Conservation (phyloP, 1,140 invertebrate genomes). For the Euura saliciscinereae region DNA sequence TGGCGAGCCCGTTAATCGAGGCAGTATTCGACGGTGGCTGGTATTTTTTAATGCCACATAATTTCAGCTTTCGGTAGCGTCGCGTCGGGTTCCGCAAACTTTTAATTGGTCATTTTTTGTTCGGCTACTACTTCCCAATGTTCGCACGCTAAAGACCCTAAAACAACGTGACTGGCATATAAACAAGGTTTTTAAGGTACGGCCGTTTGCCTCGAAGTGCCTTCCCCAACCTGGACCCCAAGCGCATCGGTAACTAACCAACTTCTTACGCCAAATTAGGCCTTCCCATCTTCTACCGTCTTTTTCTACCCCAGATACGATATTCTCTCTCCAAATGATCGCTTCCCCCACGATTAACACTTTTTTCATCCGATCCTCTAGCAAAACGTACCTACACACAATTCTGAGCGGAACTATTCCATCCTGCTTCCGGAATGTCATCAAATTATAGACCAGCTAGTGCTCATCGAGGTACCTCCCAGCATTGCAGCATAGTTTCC, state of each 20-base stretch:
- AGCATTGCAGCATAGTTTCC: too few relatives aligned
- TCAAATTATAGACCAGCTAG: too few relatives aligned
- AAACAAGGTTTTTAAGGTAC: not conserved
- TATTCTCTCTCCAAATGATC: not conserved
- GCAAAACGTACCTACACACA: too few relatives aligned
- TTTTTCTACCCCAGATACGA: not conserved
- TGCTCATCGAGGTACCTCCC: too few relatives aligned
- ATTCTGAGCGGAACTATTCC: too few relatives aligned
- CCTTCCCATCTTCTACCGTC: not conserved
- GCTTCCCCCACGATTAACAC: not conserved
- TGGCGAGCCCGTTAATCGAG: too few relatives aligned
- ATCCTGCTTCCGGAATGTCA: too few relatives aligned
- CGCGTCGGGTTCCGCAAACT: not conserved
- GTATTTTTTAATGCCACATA: too few relatives aligned
- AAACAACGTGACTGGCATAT: constrained; percentile 1
- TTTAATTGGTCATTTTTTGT: constrained; percentile 7
- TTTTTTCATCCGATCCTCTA: not conserved
- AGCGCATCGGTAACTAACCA: not conserved
- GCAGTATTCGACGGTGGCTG: too few relatives aligned
- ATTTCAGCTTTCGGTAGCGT: not conserved
- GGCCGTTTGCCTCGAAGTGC: not conserved
- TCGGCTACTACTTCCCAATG: not conserved
- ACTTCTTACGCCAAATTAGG: constrained; percentile 3
- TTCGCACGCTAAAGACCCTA: constrained; percentile 1
- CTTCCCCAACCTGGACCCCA: not conserved